Percentiles rank a stretch among this genome's conserved stretches.
Conservation (phyloP, 2,113 vertebrate genomes). For the Lophotis ruficrista region DNA sequence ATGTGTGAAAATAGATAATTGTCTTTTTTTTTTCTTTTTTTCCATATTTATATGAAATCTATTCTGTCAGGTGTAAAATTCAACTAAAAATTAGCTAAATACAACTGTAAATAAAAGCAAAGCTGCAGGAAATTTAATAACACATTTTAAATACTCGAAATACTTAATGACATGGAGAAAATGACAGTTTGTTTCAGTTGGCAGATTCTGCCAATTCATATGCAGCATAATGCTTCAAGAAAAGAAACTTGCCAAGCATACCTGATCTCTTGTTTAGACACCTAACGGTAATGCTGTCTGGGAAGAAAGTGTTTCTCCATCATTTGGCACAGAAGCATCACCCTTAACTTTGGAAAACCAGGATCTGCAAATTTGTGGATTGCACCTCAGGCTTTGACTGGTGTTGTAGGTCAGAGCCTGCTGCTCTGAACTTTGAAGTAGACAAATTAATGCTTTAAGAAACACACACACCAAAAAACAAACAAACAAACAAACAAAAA, state of each 20-base stretch:
- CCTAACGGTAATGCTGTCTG: background rate
- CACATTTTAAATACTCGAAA: background rate
- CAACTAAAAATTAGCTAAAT: background rate
- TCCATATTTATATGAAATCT: background rate
- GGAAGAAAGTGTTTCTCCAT: background rate
- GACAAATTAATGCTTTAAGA: background rate
- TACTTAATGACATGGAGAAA: background rate
- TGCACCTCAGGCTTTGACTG: background rate
- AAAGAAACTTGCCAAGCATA: background rate
- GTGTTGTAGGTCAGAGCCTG: background rate
- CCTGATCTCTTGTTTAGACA: background rate
- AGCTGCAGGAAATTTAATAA: background rate
- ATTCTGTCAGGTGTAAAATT: background rate
- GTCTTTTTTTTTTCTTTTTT: background rate
- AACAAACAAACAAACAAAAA: too few relatives aligned
- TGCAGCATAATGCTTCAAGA: background rate
- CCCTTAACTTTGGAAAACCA: background rate
- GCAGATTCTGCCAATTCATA: background rate
- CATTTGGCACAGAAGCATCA: background rate
- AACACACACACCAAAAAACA: background rate
- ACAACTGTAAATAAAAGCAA: background rate
- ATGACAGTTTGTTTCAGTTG: background rate
- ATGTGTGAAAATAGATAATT: background rate
- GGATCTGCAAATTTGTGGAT: background rate
- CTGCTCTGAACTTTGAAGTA: background rate